Conservation (phyloP, 2,113 vertebrate species). For the Pagrus major region DNA sequence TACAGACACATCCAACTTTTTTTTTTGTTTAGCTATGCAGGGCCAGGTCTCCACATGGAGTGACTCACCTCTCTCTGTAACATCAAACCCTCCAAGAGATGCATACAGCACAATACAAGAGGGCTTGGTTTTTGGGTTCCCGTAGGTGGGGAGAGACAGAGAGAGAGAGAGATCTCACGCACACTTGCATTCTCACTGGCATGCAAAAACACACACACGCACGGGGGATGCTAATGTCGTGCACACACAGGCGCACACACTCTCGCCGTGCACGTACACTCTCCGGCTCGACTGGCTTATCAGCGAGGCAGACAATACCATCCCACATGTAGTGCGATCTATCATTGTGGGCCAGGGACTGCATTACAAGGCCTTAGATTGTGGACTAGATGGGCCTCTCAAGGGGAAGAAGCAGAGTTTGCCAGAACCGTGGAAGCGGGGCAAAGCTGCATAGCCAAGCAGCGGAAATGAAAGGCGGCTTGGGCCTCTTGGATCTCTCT, state of each 20-base stretch:
- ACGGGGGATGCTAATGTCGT: slow-evolving; percentile 37
- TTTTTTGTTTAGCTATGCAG: slow-evolving; percentile 38
- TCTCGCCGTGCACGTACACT: slow-evolving; percentile 16
- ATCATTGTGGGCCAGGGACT: slow-evolving; percentile 78
- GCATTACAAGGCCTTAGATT: slow-evolving; percentile 81
- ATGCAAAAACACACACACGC: slow-evolving; percentile 33
- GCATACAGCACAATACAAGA: neutral
- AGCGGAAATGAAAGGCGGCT: slow-evolving; percentile 78
- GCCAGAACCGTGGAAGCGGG: slow-evolving; percentile 67
- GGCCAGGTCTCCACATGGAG: slow-evolving; percentile 20
- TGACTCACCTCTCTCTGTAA: slow-evolving; percentile 51
- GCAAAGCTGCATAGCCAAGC: slow-evolving; percentile 71
- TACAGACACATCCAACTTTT: slow-evolving; percentile 14
- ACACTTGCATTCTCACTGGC: neutral
- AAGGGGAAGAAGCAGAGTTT: slow-evolving; percentile 63
- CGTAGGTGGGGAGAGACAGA: slow-evolving; percentile 5
- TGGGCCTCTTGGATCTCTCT: slow-evolving; percentile 60
- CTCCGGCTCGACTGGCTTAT: slow-evolving; percentile 69
- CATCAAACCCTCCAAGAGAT: slow-evolving; percentile 27
- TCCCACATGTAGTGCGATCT: slow-evolving; percentile 75
- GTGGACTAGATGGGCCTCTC: slow-evolving; percentile 76
- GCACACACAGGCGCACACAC: slow-evolving; percentile 13
- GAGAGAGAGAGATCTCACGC: slow-evolving; percentile 18
- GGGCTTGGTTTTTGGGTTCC: slow-evolving; percentile 24
- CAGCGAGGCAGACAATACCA: slow-evolving; percentile 76